Base-by-base conservation (phyloP, 1,140 invertebrate genomes). In the Pseudomyrmex cubaensis region DNA sequence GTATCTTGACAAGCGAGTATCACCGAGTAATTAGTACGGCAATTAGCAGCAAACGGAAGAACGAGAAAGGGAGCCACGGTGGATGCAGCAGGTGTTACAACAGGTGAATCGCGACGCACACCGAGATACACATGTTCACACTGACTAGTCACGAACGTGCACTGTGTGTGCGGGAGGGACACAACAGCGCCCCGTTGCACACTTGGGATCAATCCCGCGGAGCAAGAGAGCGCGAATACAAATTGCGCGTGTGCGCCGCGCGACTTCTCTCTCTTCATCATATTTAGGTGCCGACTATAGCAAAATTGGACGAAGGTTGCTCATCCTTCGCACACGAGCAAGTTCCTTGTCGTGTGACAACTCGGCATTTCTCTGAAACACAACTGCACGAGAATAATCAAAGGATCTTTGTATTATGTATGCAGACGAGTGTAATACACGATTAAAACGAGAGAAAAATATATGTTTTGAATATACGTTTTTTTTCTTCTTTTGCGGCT, bases 81-180 rank as follows among this genome's bases (percentile, higher is more conserved):
- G 77, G 75, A 89, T 78, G 76, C 84, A 87, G 82, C 84, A 85
- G 74, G 85, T 82, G 83, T 73, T 63, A 67, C 48, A 63, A 80
- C 57, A 57, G 74, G 46, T 69, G 66, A 72, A 44, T 57, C 52
- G 52, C 52, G 69, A 70, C 67, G 9, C 67, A 70, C 22, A 70
- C 52, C 9, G 15, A 57, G 12, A 9, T 9, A 59, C 5, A 48
- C 54, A 61, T 59, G 44, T 72, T 78, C 63, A 72, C 56, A 78
- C 50, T 84, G 67, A 54, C 57, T 22, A 62, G 66, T 22, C 52
- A 50, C 44, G 48, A 61, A 44, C 72, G 67, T n/a, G 25, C 61
- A 73, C 57, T 86, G 70, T 76, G 75, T 78, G 76, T 15, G 69
- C 7, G 52, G 64, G 50, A 72, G 48, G 82, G 70, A 59, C 74